Percentiles rank a stretch among this genome's conserved stretches.
These are phyloP conservation scores for Takifugu ocellatus DNA, from an alignment of 2,797 vertebrate genomes.

Conservation along the genomic window DNA sequence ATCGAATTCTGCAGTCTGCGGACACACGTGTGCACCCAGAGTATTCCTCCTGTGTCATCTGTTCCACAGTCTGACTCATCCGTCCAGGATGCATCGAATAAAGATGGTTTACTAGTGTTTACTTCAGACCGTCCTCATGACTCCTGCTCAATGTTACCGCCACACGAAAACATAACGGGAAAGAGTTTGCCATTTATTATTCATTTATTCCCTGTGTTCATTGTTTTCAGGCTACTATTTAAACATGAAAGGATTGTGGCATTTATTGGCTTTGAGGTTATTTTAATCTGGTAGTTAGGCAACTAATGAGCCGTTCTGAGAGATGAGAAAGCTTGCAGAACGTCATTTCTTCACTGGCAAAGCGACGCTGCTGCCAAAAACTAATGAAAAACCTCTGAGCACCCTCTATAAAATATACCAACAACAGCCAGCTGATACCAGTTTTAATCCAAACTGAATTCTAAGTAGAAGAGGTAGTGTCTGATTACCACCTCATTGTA, in stretches of 20 bases:
- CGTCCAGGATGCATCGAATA: constrained; percentile 19
- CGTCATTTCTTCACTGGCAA: constrained; percentile 1
- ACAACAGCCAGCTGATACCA: no score
- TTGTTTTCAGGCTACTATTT: background rate
- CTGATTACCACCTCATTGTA: no score
- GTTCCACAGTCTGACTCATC: constrained; percentile 9
- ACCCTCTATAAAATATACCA: no score
- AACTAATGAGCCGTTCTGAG: constrained; percentile 4
- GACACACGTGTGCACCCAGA: constrained; percentile 20
- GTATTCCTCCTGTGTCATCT: constrained; percentile 19
- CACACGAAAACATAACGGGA: no score
- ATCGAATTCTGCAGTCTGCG: constrained; percentile 18
- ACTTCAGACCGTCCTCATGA: background rate
- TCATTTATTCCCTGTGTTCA: background rate
- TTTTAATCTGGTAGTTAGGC: background rate
- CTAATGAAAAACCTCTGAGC: background rate
- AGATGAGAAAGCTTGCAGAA: constrained; percentile 12
- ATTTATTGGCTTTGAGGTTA: no score
- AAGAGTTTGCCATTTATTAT: no score
- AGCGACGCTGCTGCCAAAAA: background rate
- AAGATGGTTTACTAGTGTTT: constrained; percentile 12
- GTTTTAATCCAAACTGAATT: no score
- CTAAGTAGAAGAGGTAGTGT: no score
- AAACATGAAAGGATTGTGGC: no score
- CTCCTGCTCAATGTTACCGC: no score